phyloP scores from a whole-genome alignment of 2,113 vertebrate genomes.

The Vicugna pacos region DNA sequence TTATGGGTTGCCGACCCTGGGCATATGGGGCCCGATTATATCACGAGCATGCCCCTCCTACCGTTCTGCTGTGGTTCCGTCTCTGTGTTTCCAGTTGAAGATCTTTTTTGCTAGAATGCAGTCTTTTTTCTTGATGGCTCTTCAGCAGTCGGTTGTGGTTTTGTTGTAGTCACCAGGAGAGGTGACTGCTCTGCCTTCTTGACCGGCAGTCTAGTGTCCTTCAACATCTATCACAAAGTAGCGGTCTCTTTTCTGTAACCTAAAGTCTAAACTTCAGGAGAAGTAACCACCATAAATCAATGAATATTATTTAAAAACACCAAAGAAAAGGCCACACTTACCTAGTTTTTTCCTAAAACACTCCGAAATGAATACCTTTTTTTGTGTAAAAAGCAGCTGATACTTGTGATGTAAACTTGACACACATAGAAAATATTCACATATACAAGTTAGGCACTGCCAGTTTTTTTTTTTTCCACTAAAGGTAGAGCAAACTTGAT shows the following conservation, averaged over 20 bases:
- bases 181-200: too few relatives aligned
- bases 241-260: slow-evolving; percentile 33
- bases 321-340: not conserved
- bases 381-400: not conserved
- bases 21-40: too few relatives aligned
- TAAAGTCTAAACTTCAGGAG: slow-evolving; percentile 64
- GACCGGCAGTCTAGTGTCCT: too few relatives aligned
- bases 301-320: slow-evolving; percentile 6
- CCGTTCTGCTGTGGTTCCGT: too few relatives aligned
- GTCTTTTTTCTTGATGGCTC: too few relatives aligned
- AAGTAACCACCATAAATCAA: not conserved
- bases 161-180: too few relatives aligned
- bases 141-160: too few relatives aligned
- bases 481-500: not conserved
- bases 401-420: not conserved
- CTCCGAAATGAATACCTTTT: not conserved
- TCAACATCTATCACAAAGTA: slow-evolving; percentile 65
- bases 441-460: not conserved
- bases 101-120: too few relatives aligned
- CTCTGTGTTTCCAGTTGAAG: too few relatives aligned
- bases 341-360: not conserved
- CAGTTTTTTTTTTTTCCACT: not conserved
- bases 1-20: too few relatives aligned
- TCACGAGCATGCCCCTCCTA: too few relatives aligned
- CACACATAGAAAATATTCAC: not conserved